A percentile compares a stretch with the other conserved stretches of the same genome.
These are phyloP conservation scores for Abramis brama DNA, from an alignment of 2,113 vertebrate species.

Conservation along the genomic window DNA sequence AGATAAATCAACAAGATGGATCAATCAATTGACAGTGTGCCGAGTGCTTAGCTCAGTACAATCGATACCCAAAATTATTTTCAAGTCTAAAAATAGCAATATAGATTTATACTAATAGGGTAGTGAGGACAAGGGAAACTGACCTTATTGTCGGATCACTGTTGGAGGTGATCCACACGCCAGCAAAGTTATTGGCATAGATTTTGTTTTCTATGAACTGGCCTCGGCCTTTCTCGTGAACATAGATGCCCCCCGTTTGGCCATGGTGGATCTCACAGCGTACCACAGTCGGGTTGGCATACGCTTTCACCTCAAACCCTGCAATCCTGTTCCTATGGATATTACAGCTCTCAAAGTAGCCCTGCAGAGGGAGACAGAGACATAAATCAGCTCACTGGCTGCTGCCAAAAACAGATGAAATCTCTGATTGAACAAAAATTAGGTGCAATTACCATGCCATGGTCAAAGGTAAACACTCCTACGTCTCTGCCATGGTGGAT, in stretches of 20 bases:
- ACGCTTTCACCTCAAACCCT: slow-evolving; percentile 98
- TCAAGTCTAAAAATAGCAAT: background rate
- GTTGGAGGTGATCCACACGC: slow-evolving; percentile 99
- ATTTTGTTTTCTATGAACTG: slow-evolving; percentile 99
- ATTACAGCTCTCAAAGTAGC: slow-evolving; percentile 99
- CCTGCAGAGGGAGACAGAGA: slow-evolving; percentile 76
- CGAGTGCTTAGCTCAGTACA: background rate
- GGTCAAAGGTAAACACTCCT: slow-evolving; percentile 98
- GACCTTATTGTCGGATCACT: slow-evolving; percentile 99
- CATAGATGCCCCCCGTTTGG: slow-evolving; percentile 98
- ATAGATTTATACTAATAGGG: background rate
- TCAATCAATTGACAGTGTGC: background rate
- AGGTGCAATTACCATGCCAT: slow-evolving; percentile 89
- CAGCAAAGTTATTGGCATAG: slow-evolving; percentile 99
- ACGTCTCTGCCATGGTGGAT: slow-evolving; percentile 98
- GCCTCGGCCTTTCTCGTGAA: slow-evolving; percentile 97
- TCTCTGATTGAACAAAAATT: slow-evolving; percentile 11
- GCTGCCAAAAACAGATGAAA: background rate
- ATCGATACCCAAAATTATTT: background rate
- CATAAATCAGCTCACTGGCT: slow-evolving; percentile 12
- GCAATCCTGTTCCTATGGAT: slow-evolving; percentile 99
- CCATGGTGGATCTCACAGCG: slow-evolving; percentile 98
- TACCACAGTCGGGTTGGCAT: slow-evolving; percentile 97
- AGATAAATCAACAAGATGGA: background rate
- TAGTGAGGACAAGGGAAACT: background rate